Base-by-base conservation (phyloP, 2,797 vertebrate genomes). In the Gambusia yucatana region DNA sequence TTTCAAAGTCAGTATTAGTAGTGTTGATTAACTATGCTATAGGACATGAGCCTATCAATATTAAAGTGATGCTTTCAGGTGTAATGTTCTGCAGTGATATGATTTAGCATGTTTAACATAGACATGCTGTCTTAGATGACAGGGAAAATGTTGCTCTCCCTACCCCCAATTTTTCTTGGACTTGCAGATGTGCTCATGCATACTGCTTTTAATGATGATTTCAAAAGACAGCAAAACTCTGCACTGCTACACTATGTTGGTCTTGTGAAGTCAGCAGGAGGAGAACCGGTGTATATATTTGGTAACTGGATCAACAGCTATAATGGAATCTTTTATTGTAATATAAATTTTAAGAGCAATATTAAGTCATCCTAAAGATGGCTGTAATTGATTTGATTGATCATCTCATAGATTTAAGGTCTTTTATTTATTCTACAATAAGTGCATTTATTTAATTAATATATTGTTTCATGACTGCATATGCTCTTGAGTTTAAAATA, bases 21-120 rank as follows among this genome's bases (percentile, higher is more conserved):
- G 76, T 82, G 85, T 91, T 88, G 84, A 82, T 86, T 80, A 85
- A 89, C 87, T 91, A 79, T 90, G 79, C 87, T 79, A 86, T 75
- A 76, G 86, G 89, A 86, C 93, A 86, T 91, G 88, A 91, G 88
- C 82, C 0, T 91, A 95, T 95, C 88, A 95, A 95, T 94, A 94
- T 95, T 94, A 93, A 95, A 93, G 88, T 48, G 30, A 75, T 86
- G 76, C 90, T 91, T 89, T 94, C 92, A 92, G 92, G 91, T 91
- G 90, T 93, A 94, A 95, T 93, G 92, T 92, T 94, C 86, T 91
- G 90, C 91, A 92, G 91, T 93, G 91, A 91, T 95, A 92, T 93
- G 91, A 91, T 95, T 94, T 93, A 92, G 90, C 89, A 86, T 92
- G 91, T 90, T 91, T 94, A 85, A 91, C 91, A 92, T 84, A 91